Evolutionary conservation across 1,140 invertebrate species (phyloP), one percentile per base, ranked within the genome.

Genomic region (Drosophila kanapiae): DNA sequence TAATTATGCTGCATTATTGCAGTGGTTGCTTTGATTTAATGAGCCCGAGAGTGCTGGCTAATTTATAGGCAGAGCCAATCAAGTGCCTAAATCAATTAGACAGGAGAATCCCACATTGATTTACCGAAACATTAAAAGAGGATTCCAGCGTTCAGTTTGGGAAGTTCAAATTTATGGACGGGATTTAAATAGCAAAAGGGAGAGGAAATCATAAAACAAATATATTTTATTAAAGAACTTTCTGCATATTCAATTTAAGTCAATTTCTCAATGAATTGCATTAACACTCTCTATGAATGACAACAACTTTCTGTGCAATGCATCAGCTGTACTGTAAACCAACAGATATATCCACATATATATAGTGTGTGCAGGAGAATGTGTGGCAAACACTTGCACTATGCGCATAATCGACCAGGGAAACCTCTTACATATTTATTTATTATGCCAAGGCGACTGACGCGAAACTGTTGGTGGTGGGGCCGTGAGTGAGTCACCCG

Each of bases 361-460:
- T 65, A 43, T 56, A 45, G 47, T 40, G 31, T 71, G 13, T 53
- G n/a, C n/a, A 14, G 42, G 51, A 58, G 62, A 80, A 60, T 83
- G 80, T 71, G 64, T 68, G 65, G 78, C 78, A 85, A 78, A 85
- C 79, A 87, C 75, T 82, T 82, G 81, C 81, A 84, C 81, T 84
- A 84, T 77, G 81, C 65, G 79, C 83, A 86, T 79, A 86, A 87
- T 77, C 71, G 59, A 76, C 49, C 60, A 60, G 48, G 58, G 40
- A 74, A 80, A 75, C 56, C 83, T 78, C 82, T 76, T 86, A 71
- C 64, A 80, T 82, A 81, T 83, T 80, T 86, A 81, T 83, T 77
- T 82, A 83, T 88, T 80, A 84, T 87, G 80, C 83, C 83, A 87
- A 87, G 83, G 83, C 83, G 72, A 77, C 63, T 51, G 42, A 58